phyloP scores from a whole-genome alignment of 53 echinoderm and acorn worm species.

The Holothuria leucospilota region DNA sequence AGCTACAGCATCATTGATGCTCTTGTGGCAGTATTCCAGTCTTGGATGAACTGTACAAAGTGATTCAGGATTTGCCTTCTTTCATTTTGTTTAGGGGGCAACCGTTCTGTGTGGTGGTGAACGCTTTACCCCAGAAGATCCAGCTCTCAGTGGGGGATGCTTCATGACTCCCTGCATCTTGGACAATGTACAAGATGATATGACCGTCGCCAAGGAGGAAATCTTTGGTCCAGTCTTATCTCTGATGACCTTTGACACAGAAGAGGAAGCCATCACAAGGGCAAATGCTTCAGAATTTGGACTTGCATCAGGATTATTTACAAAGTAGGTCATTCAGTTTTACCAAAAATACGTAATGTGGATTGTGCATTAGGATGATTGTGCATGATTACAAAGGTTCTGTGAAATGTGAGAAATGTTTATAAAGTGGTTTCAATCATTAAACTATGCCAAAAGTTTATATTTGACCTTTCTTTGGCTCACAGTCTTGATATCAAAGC shows the following conservation, averaged over 20 bases:
- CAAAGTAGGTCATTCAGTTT: conserved; percentile 73
- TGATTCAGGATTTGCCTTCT: not conserved
- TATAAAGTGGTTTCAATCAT: no score
- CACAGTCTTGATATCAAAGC: no score
- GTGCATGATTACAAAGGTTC: no score
- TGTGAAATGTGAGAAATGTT: no score
- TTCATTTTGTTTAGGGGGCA: conserved; percentile 76
- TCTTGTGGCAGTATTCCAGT: not conserved
- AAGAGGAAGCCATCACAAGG: conserved; percentile 78
- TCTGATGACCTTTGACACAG: conserved; percentile 86
- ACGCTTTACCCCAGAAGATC: conserved; percentile 77
- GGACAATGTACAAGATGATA: conserved; percentile 86
- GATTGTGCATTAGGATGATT: no score
- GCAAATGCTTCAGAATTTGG: conserved; percentile 89
- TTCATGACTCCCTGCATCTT: conserved; percentile 83
- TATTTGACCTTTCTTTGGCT: no score
- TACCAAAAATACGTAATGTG: not conserved
- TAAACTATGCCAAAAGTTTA: no score
- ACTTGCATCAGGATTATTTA: conserved; percentile 89
- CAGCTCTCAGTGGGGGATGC: conserved; percentile 73
- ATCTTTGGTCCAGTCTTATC: conserved; percentile 87
- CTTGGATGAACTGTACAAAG: not conserved
- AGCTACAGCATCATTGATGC: no score
- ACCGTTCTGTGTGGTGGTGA: conserved; percentile 86
- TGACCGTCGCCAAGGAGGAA: conserved; percentile 83